Base-by-base conservation (phyloP, 2,797 vertebrate genomes). In the Phalloptychus januarius region DNA sequence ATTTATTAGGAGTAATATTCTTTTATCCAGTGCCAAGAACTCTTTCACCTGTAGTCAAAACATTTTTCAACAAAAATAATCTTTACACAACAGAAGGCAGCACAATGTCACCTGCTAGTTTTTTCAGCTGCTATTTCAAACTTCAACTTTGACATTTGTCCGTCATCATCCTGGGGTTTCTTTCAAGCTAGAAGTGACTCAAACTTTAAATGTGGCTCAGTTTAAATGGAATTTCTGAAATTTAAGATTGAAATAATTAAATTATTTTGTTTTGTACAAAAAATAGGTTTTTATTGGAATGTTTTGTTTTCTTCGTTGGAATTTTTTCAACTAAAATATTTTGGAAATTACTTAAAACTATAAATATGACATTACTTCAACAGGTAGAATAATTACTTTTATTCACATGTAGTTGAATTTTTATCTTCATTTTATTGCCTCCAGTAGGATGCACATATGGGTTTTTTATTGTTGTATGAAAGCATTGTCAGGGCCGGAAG, bases 91-190 rank as follows among this genome's bases (percentile, higher is more conserved):
- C n/a, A 44, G 38, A 74, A 31, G 36, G 16, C 16, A 44, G 33
- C 72, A 74, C 28, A 8, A 44, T 44, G 40, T 61, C 40, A 44
- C 72, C 38, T 20, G 13, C n/a, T 74, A n/a, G 48, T 28, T 56
- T 56, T 31, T 33, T 12, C 33, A 45, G 40, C 52, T 61, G 73
- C 54, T 12, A 61, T 74, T 74, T 74, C 40, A 45, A 61, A 74
- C 40, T 58, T 61, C 40, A 52, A 56, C 18, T 71, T 33, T 45
- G 18, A 38, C 36, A 69, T 69, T 70, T 38, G 15, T 52, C 12
- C 25, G 7, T 52, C 45, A 54, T 28, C n/a, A 12, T 63, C 61
- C 48, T 46, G 31, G 12, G 28, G 3, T 48, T 13, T 44, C 25
- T 75, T 67, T 50, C 20, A 45, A 38, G n/a, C 61, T 48, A 40